Evolutionary conservation across 2,113 vertebrate species (phyloP), one percentile per base, ranked within the genome.

Genomic region (Ceyx melanurus): DNA sequence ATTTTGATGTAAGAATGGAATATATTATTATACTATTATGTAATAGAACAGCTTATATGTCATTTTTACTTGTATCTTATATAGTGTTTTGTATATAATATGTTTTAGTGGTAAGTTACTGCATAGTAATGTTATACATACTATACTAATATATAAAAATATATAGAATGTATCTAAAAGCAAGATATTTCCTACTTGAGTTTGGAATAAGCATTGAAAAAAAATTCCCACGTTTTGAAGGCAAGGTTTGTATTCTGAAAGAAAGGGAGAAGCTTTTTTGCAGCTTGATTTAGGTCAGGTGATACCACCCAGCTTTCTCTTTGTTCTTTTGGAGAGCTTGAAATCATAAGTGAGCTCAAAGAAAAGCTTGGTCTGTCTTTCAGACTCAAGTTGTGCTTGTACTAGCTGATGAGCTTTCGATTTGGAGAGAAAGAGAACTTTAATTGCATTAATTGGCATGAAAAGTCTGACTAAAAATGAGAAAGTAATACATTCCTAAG

Each of bases 361-460:
- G 31, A 40, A 88, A 60, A 68, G 10, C 43, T 72, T 64, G 42
- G 46, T 51, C 37, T 88, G 9, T 67, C 65, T 81, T 86, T 46
- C n/a, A 81, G 58, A 48, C 43, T 71, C 60, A 61, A 18, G 31
- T 74, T 84, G 10, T 60, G 25, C 93, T 88, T 77, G 40, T 81
- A 12, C 22, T 67, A 2, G 51, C 57, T 84, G 74, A 81, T 82
- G 84, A 92, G 26, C 15, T 83, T 92, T 89, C 2, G 3, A 29
- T 75, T 92, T 83, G 42, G 70, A 79, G 40, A 50, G n/a, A 51
- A 42, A 45, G 31, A 46, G 28, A 67, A 31, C 68, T 94, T 82
- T 88, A 90, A 89, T 94, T 62, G 85, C 87, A 91, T 90, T 92
- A 93, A 92, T 79, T 92, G 91, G 35, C 70, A 72, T 61, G 58